Percentiles rank a stretch among this genome's conserved stretches.
These are phyloP conservation scores for Neodiprion pinetum DNA, from an alignment of 1,140 invertebrate species.

Conservation along the genomic window DNA sequence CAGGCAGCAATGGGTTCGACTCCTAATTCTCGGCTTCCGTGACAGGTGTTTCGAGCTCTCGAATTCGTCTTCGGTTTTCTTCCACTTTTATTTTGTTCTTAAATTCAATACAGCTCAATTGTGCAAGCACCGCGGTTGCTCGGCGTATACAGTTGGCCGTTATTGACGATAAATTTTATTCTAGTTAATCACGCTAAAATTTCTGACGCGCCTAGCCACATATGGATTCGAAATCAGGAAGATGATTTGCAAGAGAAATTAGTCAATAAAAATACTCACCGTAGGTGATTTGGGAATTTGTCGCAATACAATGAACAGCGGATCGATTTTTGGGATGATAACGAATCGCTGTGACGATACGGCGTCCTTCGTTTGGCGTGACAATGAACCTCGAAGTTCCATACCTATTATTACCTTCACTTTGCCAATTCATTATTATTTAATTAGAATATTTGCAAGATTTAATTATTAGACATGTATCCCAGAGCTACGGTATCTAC, in stretches of 20 bases:
- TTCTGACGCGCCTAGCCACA: no score
- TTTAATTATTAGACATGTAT: conserved; percentile 21
- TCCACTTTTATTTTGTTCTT: no score
- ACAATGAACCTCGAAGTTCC: background rate
- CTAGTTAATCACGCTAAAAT: no score
- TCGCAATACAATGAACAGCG: background rate
- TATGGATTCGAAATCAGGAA: no score
- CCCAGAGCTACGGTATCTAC: conserved; percentile 43
- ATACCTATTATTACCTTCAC: background rate
- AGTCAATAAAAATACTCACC: background rate
- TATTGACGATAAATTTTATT: no score
- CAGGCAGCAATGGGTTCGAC: background rate
- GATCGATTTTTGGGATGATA: background rate
- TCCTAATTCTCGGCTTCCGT: background rate
- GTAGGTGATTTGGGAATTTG: background rate
- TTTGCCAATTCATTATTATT: background rate
- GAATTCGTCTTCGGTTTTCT: no score
- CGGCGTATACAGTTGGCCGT: no score
- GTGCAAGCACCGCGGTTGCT: no score
- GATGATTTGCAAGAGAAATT: no score
- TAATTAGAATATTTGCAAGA: background rate
- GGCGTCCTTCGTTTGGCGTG: background rate
- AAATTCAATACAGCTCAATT: no score
- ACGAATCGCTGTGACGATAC: background rate
- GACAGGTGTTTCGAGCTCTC: background rate